These are phyloP conservation scores for Diorhabda carinulata DNA, from an alignment of 1,140 invertebrate genomes.

Conservation along the genomic window DNA sequence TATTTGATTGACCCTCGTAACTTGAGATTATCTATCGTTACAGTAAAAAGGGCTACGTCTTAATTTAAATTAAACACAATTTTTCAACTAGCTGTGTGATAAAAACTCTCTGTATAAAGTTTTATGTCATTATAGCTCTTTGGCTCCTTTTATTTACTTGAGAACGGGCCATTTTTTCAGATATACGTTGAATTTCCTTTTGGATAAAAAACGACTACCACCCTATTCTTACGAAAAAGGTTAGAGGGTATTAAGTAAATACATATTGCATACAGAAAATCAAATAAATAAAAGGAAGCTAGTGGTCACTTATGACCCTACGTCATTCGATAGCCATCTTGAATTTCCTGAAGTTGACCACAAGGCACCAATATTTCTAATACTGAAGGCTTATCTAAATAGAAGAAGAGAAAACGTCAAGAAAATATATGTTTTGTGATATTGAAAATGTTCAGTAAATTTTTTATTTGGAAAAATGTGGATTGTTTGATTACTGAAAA, in stretches of 20 bases:
- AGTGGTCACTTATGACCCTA: slow-evolving; percentile 39
- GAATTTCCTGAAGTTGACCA: slow-evolving; percentile 41
- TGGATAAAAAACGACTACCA: slow-evolving; percentile 8
- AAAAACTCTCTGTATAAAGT: too few species aligned
- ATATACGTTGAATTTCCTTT: slow-evolving; percentile 4
- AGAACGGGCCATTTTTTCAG: slow-evolving; percentile 4
- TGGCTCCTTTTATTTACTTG: background rate
- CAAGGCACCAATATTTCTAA: slow-evolving; percentile 38
- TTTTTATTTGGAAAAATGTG: background rate
- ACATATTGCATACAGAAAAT: slow-evolving; percentile 14
- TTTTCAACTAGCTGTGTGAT: too few species aligned
- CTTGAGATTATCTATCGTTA: too few species aligned
- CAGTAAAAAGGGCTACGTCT: too few species aligned
- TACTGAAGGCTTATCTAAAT: slow-evolving; percentile 40
- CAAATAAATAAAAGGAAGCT: slow-evolving; percentile 37
- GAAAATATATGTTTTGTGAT: slow-evolving; percentile 38
- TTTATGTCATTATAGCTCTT: background rate
- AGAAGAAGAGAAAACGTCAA: slow-evolving; percentile 25
- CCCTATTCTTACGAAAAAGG: slow-evolving; percentile 13
- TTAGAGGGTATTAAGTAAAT: slow-evolving; percentile 11
- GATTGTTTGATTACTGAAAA: background rate
- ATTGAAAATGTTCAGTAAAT: slow-evolving; percentile 11
- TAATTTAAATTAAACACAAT: too few species aligned
- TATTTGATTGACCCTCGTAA: too few species aligned
- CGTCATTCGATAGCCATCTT: slow-evolving; percentile 40